These are phyloP conservation scores for Actinemys pallida DNA, from an alignment of 2,113 vertebrate genomes.

Conservation along the genomic window DNA sequence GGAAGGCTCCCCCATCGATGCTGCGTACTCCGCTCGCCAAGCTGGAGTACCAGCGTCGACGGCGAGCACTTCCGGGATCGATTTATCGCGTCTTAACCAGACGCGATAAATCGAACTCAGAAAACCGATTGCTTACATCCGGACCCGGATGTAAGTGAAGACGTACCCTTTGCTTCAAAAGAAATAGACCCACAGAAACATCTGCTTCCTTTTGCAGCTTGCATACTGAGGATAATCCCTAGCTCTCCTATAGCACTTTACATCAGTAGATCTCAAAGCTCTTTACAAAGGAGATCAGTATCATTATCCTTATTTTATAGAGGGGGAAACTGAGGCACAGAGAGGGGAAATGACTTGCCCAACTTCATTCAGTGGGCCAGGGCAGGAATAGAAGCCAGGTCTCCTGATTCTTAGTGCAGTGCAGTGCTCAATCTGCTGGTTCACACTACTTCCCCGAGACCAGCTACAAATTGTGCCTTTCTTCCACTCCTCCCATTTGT, in stretches of 20 bases:
- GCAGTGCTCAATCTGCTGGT: not conserved
- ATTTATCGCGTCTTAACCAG: no score
- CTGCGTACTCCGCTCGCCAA: no score
- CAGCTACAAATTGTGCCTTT: not conserved
- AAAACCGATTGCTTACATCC: no score
- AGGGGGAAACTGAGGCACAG: not conserved
- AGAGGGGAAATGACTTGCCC: not conserved
- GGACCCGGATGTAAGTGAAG: no score
- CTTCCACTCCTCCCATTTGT: not conserved
- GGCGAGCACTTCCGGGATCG: no score
- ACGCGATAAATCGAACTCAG: no score
- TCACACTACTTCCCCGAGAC: not conserved
- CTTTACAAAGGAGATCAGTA: no score
- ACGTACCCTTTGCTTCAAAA: slow-evolving; percentile 25
- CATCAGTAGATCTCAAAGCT: not conserved
- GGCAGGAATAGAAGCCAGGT: not conserved
- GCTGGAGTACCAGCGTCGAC: no score
- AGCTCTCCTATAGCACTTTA: not conserved
- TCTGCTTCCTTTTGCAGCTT: not conserved
- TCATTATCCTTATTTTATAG: no score
- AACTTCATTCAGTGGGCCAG: not conserved
- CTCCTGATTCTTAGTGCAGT: not conserved
- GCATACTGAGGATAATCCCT: slow-evolving; percentile 13
- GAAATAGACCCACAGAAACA: slow-evolving; percentile 35
- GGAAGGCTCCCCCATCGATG: no score